phyloP scores from a whole-genome alignment of 2,888 invertebrate genomes.

The Epirrhoe tristata region DNA sequence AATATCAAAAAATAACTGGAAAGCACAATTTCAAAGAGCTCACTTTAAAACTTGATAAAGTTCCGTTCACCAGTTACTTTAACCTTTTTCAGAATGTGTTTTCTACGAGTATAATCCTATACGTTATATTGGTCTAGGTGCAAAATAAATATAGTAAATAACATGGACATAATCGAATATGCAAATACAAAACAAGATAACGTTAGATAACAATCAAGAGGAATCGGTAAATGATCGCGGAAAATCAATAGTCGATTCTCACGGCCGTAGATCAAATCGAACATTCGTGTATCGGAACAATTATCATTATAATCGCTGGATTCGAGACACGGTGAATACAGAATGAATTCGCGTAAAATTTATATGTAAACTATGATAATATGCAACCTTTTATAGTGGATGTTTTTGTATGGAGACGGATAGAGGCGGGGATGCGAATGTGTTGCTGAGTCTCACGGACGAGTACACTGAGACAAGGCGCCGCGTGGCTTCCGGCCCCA shows the following conservation, averaged over 20 bases:
- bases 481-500: constrained; percentile 84
- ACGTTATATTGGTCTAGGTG: background rate
- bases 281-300: constrained; percentile 78
- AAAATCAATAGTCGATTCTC: constrained; percentile 81
- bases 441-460: constrained; percentile 79
- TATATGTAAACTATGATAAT: constrained; percentile 85
- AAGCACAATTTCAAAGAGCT: too few species aligned
- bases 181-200: constrained; percentile 61
- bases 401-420: constrained; percentile 65
- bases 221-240: constrained; percentile 70
- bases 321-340: constrained; percentile 77
- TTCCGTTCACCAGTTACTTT: too few species aligned
- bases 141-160: background rate
- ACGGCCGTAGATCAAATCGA: constrained; percentile 81
- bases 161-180: constrained; percentile 57
- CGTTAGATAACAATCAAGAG: constrained; percentile 63
- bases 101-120: too few species aligned
- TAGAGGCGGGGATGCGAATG: constrained; percentile 61
- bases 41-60: too few species aligned
- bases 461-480: constrained; percentile 81
- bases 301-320: constrained; percentile 82
- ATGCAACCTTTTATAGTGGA: constrained; percentile 69
- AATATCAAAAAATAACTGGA: too few species aligned
- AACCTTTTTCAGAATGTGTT: too few species aligned
- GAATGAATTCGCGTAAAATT: constrained; percentile 84